These are phyloP conservation scores for Heliangelus exortis DNA, from an alignment of 2,797 vertebrate genomes.

Conservation along the genomic window DNA sequence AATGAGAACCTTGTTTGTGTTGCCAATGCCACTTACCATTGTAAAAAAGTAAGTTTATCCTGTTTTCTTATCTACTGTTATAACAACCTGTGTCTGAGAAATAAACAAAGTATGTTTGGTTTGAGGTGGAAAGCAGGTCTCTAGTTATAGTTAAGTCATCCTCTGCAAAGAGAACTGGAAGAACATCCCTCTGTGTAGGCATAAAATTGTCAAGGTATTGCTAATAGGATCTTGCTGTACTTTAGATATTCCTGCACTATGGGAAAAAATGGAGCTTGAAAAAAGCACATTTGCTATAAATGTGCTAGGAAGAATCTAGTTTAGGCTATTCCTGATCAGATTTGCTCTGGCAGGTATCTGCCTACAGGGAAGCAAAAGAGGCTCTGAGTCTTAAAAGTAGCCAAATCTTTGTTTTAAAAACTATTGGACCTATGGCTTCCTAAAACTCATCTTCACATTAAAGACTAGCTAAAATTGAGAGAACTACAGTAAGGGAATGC, in stretches of 20 bases:
- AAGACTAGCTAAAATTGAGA: not conserved
- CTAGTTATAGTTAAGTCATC: not conserved
- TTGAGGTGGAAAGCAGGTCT: not conserved
- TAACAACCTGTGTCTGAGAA: not conserved
- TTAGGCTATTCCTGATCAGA: not conserved
- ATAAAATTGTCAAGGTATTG: not conserved
- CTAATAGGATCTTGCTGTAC: not conserved
- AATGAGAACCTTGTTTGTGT: conserved; percentile 91
- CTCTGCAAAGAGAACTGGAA: not conserved
- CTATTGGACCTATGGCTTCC: not conserved
- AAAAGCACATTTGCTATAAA: not conserved
- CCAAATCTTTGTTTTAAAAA: not conserved
- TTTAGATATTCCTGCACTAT: not conserved
- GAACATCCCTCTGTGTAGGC: not conserved
- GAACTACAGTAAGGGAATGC: not conserved
- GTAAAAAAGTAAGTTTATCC: conserved; percentile 89
- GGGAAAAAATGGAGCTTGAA: not conserved
- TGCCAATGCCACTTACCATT: conserved; percentile 98
- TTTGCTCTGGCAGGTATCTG: not conserved
- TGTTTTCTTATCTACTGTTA: not conserved
- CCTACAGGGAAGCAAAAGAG: not conserved
- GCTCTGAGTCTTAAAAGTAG: not conserved
- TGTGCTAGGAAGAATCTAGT: not conserved
- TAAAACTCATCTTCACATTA: not conserved
- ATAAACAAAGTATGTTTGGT: not conserved